phyloP scores from a whole-genome alignment of 2,888 invertebrate species.

The Asteroscopus sphinx region DNA sequence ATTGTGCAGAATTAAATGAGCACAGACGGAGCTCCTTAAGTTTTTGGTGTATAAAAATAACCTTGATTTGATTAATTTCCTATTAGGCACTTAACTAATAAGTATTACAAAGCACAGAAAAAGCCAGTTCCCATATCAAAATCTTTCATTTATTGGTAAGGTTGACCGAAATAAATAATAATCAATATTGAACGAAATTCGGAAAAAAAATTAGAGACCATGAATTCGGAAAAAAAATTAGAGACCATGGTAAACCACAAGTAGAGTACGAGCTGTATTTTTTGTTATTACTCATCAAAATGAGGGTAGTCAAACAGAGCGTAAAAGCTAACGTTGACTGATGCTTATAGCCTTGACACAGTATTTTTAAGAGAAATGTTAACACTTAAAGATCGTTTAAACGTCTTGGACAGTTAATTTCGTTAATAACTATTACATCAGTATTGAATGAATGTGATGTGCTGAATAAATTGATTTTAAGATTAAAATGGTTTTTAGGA shows the following conservation, averaged over 20 bases:
- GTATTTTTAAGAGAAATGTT: slow-evolving; percentile 34
- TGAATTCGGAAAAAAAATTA: not conserved
- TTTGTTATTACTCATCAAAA: slow-evolving; percentile 25
- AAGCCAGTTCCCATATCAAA: too few relatives aligned
- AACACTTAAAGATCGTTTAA: slow-evolving; percentile 25
- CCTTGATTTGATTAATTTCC: too few relatives aligned
- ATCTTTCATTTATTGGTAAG: too few relatives aligned
- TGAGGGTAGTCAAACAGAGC: slow-evolving; percentile 69
- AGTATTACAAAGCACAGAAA: too few relatives aligned
- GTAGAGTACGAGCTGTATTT: not conserved
- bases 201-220: not conserved
- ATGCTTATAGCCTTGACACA: slow-evolving; percentile 70
- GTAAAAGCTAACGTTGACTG: slow-evolving; percentile 60
- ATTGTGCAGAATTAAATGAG: too few relatives aligned
- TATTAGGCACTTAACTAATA: too few relatives aligned
- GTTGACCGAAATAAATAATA: not conserved
- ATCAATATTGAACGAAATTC: not conserved
- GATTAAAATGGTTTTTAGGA: too few relatives aligned
- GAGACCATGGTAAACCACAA: not conserved
- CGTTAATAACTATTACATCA: slow-evolving; percentile 15
- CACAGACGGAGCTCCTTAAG: too few relatives aligned
- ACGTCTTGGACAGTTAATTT: slow-evolving; percentile 18
- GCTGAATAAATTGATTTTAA: not conserved
- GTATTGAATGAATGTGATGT: slow-evolving; percentile 6
- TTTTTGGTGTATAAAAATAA: too few relatives aligned